Percentiles rank a stretch among this genome's conserved stretches.
Evolutionary conservation across 2,888 invertebrate genomes (phyloP).

Genomic region (Ophion ellenae): DNA sequence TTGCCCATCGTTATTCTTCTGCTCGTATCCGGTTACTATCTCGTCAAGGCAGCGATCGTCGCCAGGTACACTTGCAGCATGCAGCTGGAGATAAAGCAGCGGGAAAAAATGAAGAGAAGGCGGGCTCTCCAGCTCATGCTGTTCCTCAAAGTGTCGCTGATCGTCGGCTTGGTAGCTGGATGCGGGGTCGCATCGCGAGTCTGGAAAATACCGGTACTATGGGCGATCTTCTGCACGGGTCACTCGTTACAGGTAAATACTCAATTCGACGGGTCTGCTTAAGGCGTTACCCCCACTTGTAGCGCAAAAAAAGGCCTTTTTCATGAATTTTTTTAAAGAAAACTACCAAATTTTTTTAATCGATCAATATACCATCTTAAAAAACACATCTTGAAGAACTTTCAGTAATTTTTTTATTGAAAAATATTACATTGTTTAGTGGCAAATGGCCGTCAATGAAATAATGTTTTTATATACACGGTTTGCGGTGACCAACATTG

Average conservation of each 20-base stretch:
- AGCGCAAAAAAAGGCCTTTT: too few species aligned
- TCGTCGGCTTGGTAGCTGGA: constrained; percentile 84
- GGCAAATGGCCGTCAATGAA: too few species aligned
- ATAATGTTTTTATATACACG: too few species aligned
- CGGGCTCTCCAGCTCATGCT: constrained; percentile 86
- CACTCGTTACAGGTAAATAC: constrained; percentile 80
- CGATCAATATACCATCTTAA: too few species aligned
- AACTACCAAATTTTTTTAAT: too few species aligned
- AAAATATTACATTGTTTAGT: too few species aligned
- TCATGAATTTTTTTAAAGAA: too few species aligned
- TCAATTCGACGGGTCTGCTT: background rate
- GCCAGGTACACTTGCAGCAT: constrained; percentile 86
- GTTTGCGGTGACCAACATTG: too few species aligned
- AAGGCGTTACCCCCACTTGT: too few species aligned
- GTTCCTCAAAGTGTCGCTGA: constrained; percentile 85
- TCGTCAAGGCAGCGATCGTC: constrained; percentile 85
- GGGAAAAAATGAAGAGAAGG: constrained; percentile 86
- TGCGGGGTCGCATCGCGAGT: constrained; percentile 81
- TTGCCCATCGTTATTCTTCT: constrained; percentile 84
- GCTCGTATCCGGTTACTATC: constrained; percentile 84
- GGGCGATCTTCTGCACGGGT: constrained; percentile 81
- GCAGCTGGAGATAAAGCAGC: constrained; percentile 86
- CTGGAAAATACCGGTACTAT: constrained; percentile 80
- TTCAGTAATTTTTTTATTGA: too few species aligned
- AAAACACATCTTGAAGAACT: too few species aligned